phyloP scores from a whole-genome alignment of 2,888 invertebrate species.

The Synanthedon vespiformis region DNA sequence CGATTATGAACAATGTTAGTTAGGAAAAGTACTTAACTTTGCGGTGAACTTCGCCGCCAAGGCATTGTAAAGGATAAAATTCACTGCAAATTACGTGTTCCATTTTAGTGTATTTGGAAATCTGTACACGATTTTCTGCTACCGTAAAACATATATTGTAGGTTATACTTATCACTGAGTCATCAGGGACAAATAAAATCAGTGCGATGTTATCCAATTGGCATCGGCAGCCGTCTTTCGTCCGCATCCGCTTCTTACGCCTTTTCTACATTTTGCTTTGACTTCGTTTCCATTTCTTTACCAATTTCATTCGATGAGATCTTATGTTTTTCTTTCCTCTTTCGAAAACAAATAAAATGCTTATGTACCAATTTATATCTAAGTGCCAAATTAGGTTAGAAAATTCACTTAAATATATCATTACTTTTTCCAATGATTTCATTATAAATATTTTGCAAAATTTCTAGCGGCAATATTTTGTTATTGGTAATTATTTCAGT shows the following conservation, averaged over 20 bases:
- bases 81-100: constrained; percentile 11
- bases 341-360: constrained; percentile 11
- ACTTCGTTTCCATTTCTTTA: constrained; percentile 21
- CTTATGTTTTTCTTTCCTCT: constrained; percentile 24
- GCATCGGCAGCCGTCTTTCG: neutral
- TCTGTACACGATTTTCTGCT: neutral
- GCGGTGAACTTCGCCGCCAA: constrained; percentile 13
- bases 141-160: neutral
- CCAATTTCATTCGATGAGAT: constrained; percentile 29
- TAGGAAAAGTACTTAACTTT: constrained; percentile 17
- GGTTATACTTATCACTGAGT: neutral
- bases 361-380: constrained; percentile 35
- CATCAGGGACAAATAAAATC: neutral
- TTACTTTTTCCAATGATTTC: no score
- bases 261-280: constrained; percentile 15
- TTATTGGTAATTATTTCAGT: no score
- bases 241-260: neutral
- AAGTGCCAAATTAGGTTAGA: constrained; percentile 43
- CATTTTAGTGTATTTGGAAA: constrained; percentile 1
- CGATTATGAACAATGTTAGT: constrained; percentile 30
- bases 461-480: no score
- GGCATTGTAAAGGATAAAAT: constrained; percentile 5
- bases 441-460: no score
- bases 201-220: neutral
- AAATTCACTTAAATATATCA: constrained; percentile 2